Evolutionary conservation across 1,140 invertebrate genomes (phyloP), one percentile per base, ranked within the genome.

Genomic region (Thaumatotibia leucotreta): DNA sequence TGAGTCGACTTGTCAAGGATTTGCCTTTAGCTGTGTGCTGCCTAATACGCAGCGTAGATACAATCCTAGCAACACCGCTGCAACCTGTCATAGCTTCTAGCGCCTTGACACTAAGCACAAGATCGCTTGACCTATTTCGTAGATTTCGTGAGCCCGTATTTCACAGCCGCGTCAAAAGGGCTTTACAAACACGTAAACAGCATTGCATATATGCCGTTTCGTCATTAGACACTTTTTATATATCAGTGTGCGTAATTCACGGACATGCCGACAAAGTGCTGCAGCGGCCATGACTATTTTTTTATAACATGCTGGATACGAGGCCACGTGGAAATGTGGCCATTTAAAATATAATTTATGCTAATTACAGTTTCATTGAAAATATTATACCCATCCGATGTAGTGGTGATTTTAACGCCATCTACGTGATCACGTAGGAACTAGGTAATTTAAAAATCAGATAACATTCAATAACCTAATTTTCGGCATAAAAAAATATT

Each of bases 231-330:
- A 29, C 27, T 45, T 45, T 20, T 8, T 20, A 20, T 20, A 45
- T 20, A 39, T 4, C 9, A 8, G 74, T 76, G 76, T 74, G 74
- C 67, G 68, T 66, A 66, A 69, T 66, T 77, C 76, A 81, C 74
- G 76, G 71, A 82, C 75, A 73, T 68, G 70, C 72, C 58, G 65
- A 74, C 77, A 70, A 81, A 81, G 75, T 79, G 77, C 83, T 83
- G 76, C 70, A 65, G 58, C 76, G 84, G 58, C 82, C 81, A 77
- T 84, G 84, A 81, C 77, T 75, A 73, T 80, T 73, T 81, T 83
- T 83, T 78, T 77, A 78, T 75, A 76, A 74, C 62, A 81, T 64
- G 39, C 69, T 69, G 20, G 61, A 39, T 50, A 62, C 73, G 78
- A 83, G 81, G 83, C 78, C 77, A 64, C 68, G 64, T 64, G 14